Base-by-base conservation (phyloP, 2,113 vertebrate genomes). In the Bettongia penicillata region DNA sequence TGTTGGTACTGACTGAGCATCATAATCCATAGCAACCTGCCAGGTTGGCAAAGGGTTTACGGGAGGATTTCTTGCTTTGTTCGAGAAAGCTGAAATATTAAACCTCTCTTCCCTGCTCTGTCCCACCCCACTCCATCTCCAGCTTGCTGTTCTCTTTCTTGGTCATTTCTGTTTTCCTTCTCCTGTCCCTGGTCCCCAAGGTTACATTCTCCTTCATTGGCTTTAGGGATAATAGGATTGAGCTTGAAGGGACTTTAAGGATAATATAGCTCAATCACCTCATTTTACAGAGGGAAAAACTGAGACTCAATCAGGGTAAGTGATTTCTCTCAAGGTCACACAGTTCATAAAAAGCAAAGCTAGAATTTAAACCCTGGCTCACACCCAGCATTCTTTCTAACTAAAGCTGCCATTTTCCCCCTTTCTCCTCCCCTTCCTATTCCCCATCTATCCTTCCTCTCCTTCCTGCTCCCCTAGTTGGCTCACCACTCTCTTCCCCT, bases 1-100 rank as follows among this genome's bases (percentile, higher is more conserved):
- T 96, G 90, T 97, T 96, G 93, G 95, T 96, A 97, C 96, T 97
- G 98, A 98, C 98, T 97, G 98, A 96, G 91, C 93, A 95, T 94
- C 95, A 98, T 98, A 97, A 98, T 97, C 97, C 94, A 94, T 51
- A 97, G 95, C 89, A 96, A 96, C 94, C 95, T 89, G 94, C 94
- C 93, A 94, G 48, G 94, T 93, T 96, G 97, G 97, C 97, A 96
- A 96, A 97, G 94, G 97, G 95, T 97, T 98, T 68, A 93, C 96
- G 97, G 98, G 94, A 97, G 53, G 95, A 97, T 52, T 97, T 93
- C 89, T 92, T 55, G 0, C 91, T 98, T 97, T 96, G 93, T 94
- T 89, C 94, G 97, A 98, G 96, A 95, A 93, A 97, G 96, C 93
- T 1, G 0, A 61, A 77, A 92, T 97, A 94, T 91, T 92, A 97